These are phyloP conservation scores for Aselliscus stoliczkanus DNA, from an alignment of 2,797 vertebrate genomes.

Conservation along the genomic window DNA sequence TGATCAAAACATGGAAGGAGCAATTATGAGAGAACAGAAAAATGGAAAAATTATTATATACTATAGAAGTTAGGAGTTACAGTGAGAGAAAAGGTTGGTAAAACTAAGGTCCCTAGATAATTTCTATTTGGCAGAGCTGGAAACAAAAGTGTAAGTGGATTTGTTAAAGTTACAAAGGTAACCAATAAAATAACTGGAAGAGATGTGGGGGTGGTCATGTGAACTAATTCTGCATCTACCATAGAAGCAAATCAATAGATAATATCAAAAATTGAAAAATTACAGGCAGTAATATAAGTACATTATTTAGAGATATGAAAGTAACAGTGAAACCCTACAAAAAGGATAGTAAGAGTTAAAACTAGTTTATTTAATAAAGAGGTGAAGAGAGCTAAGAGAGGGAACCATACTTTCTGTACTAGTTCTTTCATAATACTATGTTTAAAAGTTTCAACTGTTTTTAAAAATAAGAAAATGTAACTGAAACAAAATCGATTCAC, in stretches of 20 bases:
- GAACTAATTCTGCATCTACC: background rate
- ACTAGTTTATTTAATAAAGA: background rate
- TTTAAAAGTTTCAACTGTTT: background rate
- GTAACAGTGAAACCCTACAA: background rate
- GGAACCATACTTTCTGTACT: background rate
- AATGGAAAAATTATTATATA: background rate
- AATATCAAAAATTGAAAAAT: background rate
- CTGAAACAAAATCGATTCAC: background rate
- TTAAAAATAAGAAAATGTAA: background rate
- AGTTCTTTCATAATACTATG: background rate
- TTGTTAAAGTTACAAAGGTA: background rate
- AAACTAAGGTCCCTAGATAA: background rate
- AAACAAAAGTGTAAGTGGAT: background rate
- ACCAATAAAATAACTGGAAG: background rate
- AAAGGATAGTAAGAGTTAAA: background rate
- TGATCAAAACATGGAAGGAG: background rate
- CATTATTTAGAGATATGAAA: background rate
- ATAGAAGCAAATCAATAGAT: background rate
- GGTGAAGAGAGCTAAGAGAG: background rate
- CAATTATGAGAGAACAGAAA: background rate
- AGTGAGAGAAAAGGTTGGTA: background rate
- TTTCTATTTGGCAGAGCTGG: background rate
- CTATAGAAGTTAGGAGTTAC: background rate
- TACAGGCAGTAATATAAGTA: background rate
- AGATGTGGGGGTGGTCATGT: background rate